Evolutionary conservation across 2,113 vertebrate species (phyloP).

Genomic region (Callipepla squamata): DNA sequence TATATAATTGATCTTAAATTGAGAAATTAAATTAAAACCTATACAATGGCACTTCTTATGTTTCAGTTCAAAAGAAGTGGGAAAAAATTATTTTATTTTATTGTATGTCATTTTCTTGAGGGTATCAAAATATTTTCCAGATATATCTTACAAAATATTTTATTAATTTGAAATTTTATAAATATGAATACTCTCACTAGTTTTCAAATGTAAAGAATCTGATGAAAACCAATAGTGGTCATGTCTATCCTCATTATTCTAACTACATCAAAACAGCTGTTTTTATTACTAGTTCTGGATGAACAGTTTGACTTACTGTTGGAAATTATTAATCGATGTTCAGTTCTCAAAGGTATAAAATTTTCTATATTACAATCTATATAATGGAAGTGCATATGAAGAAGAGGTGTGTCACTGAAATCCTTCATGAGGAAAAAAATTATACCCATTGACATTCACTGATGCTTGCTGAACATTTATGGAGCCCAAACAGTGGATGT

Average conservation of each 20-base stretch:
- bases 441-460: too few relatives aligned
- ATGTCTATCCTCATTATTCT: not conserved
- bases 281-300: not conserved
- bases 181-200: not conserved
- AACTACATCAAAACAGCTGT: not conserved
- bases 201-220: not conserved
- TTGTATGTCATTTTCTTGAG: not conserved
- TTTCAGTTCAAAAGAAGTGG: not conserved
- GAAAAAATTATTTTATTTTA: not conserved
- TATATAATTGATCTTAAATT: not conserved
- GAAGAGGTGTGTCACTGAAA: too few relatives aligned
- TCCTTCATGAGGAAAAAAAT: too few relatives aligned
- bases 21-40: not conserved
- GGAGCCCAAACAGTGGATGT: too few relatives aligned
- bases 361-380: not conserved
- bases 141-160: not conserved
- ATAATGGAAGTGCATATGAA: too few relatives aligned
- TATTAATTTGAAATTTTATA: not conserved
- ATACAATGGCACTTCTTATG: fast-evolving
- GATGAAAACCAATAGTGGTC: not conserved
- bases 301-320: not conserved
- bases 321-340: not conserved
- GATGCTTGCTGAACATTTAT: too few relatives aligned
- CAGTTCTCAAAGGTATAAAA: not conserved
- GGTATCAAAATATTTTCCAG: not conserved